These are phyloP conservation scores for Anodontia alba DNA, from an alignment of 2,888 invertebrate genomes.

Conservation along the genomic window DNA sequence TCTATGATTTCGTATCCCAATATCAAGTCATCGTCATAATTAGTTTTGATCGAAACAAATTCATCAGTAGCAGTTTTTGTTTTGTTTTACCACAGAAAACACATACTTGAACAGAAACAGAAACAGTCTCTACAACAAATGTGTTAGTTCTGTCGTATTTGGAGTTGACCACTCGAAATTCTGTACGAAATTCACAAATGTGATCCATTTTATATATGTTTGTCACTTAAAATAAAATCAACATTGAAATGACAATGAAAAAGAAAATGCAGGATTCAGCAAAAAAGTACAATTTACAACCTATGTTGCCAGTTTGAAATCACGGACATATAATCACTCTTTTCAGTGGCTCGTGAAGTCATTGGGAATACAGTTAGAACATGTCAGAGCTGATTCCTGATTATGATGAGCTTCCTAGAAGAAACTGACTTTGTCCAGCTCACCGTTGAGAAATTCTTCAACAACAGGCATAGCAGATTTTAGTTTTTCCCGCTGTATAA, in stretches of 20 bases:
- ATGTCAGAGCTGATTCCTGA: not conserved
- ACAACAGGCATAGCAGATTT: conserved; percentile 11
- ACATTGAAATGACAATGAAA: too few relatives aligned
- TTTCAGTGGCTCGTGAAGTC: not conserved
- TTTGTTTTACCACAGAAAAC: too few relatives aligned
- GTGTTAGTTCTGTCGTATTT: not conserved
- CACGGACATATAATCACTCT: too few relatives aligned
- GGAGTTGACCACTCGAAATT: not conserved
- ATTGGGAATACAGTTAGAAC: conserved; percentile 3
- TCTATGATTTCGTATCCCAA: too few relatives aligned
- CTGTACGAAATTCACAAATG: not conserved
- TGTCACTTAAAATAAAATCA: too few relatives aligned
- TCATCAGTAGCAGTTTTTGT: too few relatives aligned
- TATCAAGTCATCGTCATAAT: too few relatives aligned
- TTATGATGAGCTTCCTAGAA: conserved; percentile 5
- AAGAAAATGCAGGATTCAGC: too few relatives aligned
- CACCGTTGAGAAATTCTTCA: not conserved
- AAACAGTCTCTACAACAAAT: not conserved
- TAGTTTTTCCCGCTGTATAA: not conserved
- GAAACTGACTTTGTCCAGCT: conserved; percentile 3
- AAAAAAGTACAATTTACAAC: too few relatives aligned
- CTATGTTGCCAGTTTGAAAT: too few relatives aligned
- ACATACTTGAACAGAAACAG: not conserved
- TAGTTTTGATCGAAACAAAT: too few relatives aligned
- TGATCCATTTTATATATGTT: too few relatives aligned